Evolutionary conservation across 2,113 vertebrate species (phyloP).

Genomic region (Myotis lucifugus): DNA sequence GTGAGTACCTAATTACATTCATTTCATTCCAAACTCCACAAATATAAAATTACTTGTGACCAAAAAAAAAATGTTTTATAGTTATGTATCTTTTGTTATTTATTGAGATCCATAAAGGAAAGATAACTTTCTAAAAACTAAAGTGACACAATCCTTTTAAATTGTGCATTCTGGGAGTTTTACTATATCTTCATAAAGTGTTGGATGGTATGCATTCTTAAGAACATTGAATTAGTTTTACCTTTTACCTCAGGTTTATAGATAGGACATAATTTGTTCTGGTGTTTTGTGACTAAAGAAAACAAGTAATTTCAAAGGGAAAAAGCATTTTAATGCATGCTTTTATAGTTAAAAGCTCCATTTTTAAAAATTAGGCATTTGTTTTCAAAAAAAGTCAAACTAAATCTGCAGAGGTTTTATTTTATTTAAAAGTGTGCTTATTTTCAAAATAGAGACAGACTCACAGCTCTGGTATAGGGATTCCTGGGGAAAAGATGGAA

Average conservation of each 20-base stretch:
- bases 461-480: not conserved
- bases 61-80: not conserved
- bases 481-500: not conserved
- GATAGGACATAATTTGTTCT: not conserved
- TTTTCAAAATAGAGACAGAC: slow-evolving; percentile 3
- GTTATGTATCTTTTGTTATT: not conserved
- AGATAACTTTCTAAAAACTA: not conserved
- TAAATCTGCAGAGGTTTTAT: not conserved
- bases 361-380: slow-evolving; percentile 33
- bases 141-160: not conserved
- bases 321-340: not conserved
- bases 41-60: not conserved
- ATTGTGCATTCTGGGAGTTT: not conserved
- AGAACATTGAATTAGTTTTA: not conserved
- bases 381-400: not conserved
- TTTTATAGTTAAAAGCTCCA: not conserved
- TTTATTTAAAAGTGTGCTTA: slow-evolving; percentile 24
- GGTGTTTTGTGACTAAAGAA: slow-evolving; percentile 22
- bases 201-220: not conserved
- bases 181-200: not conserved
- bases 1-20: not conserved
- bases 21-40: slow-evolving; percentile 28
- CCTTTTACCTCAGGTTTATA: not conserved
- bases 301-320: slow-evolving; percentile 34
- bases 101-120: not conserved